phyloP scores from a whole-genome alignment of 2,113 vertebrate genomes.

The Prionailurus viverrinus region DNA sequence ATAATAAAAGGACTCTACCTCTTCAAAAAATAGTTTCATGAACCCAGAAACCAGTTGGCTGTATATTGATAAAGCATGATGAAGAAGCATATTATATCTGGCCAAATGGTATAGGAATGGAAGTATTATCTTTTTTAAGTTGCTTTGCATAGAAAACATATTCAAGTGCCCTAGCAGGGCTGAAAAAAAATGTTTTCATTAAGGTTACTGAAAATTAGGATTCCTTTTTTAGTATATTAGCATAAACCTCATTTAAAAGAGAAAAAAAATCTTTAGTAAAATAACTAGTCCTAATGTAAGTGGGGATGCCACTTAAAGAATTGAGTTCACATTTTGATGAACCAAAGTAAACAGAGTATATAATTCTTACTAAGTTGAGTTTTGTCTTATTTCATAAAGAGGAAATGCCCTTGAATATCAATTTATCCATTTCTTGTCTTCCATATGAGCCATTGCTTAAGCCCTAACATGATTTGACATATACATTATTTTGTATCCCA shows the following conservation, averaged over 20 bases:
- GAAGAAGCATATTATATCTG: not conserved
- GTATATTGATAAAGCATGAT: not conserved
- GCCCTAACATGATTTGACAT: not conserved
- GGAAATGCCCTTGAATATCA: not conserved
- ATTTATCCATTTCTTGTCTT: not conserved
- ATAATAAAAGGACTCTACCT: not conserved
- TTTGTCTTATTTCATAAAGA: constrained; percentile 38
- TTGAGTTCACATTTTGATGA: constrained; percentile 38
- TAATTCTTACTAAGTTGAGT: not conserved
- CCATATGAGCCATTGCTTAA: not conserved
- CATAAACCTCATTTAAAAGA: constrained; percentile 3
- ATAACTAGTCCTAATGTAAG: not conserved
- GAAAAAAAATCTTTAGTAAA: not conserved
- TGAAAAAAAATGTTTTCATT: constrained; percentile 16
- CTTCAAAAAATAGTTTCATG: constrained; percentile 6
- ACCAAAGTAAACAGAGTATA: not conserved
- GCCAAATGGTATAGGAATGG: not conserved
- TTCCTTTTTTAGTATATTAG: not conserved
- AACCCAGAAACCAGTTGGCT: not conserved
- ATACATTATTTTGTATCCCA: not conserved
- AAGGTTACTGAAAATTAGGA: constrained; percentile 15
- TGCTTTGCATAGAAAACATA: not conserved
- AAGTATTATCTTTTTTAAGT: not conserved
- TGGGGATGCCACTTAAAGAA: constrained; percentile 1
- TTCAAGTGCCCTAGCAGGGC: not conserved